Percentiles rank a stretch among this genome's conserved stretches.
Conservation (phyloP, 2,888 invertebrate genomes). For the Andrena praecox region DNA sequence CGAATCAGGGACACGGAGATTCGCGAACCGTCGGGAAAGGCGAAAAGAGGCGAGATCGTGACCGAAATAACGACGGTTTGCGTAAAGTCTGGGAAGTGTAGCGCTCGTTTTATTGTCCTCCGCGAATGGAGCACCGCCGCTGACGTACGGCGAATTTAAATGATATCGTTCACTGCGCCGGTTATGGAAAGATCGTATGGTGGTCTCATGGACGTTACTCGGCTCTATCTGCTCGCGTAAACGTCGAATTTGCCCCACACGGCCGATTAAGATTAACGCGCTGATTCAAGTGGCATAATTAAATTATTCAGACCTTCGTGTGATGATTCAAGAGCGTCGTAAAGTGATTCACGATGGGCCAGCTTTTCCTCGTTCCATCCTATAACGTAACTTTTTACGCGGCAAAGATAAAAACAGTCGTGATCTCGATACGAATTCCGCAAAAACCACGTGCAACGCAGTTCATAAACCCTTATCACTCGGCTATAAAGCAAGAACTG, state of each 20-base stretch:
- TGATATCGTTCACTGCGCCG: conserved; percentile 14
- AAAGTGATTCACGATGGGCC: not conserved
- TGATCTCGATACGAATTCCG: conserved; percentile 12
- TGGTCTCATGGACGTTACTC: conserved; percentile 16
- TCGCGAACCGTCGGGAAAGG: conserved; percentile 14
- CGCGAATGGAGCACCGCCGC: not conserved
- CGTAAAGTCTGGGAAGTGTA: conserved; percentile 7
- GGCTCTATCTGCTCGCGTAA: conserved; percentile 24
- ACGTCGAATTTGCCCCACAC: conserved; percentile 9
- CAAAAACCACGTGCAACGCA: conserved; percentile 7
- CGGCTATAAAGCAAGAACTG: conserved; percentile 1
- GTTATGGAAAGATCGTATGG: conserved; percentile 22
- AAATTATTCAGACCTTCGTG: conserved; percentile 31
- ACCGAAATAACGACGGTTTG: conserved; percentile 11
- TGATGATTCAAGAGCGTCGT: not conserved
- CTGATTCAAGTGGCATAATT: conserved; percentile 6
- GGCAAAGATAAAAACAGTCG: conserved; percentile 18
- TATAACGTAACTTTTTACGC: conserved; percentile 10
- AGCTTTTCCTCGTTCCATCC: not conserved
- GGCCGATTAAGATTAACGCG: not conserved
- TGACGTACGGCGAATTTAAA: conserved; percentile 34
- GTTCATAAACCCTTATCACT: conserved; percentile 23
- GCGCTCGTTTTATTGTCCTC: conserved; percentile 6
- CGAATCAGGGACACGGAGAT: conserved; percentile 55
- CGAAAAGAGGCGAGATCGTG: conserved; percentile 8